phyloP scores from a whole-genome alignment of 2,888 invertebrate species.

The Apantesis nais region DNA sequence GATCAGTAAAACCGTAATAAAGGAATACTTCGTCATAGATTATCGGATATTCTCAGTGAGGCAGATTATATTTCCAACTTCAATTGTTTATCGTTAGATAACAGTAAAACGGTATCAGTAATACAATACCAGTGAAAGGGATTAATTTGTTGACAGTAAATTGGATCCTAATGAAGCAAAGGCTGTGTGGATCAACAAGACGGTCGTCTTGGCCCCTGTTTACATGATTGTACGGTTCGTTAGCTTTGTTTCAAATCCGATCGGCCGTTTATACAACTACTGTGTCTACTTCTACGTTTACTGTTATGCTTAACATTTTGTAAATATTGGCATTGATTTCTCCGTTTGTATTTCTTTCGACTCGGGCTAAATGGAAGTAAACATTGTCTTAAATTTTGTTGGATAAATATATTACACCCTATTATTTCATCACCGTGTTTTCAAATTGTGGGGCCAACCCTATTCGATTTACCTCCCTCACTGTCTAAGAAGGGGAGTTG shows the following conservation, averaged over 20 bases:
- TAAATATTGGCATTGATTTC: constrained; percentile 16
- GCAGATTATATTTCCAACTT: constrained; percentile 29
- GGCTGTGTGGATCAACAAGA: constrained; percentile 85
- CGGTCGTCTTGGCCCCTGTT: constrained; percentile 83
- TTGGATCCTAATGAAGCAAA: constrained; percentile 86
- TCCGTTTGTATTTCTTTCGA: constrained; percentile 11
- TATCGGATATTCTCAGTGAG: constrained; percentile 20
- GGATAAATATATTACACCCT: constrained; percentile 2
- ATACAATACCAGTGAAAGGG: constrained; percentile 69
- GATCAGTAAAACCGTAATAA: constrained; percentile 17
- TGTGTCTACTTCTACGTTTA: constrained; percentile 37
- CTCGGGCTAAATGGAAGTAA: constrained; percentile 7
- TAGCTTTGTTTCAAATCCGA: constrained; percentile 85
- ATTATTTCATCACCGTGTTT: neutral
- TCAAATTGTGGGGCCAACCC: neutral
- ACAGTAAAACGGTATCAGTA: constrained; percentile 50
- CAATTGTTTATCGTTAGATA: constrained; percentile 39
- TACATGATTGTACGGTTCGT: constrained; percentile 84
- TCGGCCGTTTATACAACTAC: constrained; percentile 58
- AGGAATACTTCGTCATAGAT: constrained; percentile 14
- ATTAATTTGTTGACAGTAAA: constrained; percentile 85
- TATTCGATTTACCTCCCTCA: neutral
- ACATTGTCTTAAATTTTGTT: constrained; percentile 5
- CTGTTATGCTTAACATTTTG: constrained; percentile 27
- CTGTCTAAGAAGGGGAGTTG: neutral